Conservation (phyloP, 2,888 invertebrate genomes). For the Athripsodes cinereus region DNA sequence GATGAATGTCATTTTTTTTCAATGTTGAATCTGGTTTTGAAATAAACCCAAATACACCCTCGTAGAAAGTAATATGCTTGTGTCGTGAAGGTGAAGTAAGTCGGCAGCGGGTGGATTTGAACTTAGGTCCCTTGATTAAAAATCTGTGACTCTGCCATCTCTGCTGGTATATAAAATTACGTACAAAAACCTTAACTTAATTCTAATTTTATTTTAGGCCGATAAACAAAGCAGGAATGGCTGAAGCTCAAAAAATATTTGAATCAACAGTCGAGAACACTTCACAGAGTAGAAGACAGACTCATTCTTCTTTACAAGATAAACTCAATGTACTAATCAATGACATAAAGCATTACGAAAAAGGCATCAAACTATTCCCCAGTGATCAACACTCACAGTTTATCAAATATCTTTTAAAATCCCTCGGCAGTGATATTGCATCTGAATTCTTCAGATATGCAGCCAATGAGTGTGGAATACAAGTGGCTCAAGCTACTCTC, state of each 20-base stretch:
- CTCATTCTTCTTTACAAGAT: slow-evolving; percentile 76
- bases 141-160: no score
- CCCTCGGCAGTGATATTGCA: slow-evolving; percentile 75
- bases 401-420: slow-evolving; percentile 77
- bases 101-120: no score
- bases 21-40: no score
- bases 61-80: no score
- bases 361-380: slow-evolving; percentile 63
- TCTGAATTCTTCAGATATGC: slow-evolving; percentile 74
- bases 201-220: slow-evolving; percentile 42
- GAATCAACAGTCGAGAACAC: slow-evolving; percentile 68
- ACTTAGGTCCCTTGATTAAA: no score
- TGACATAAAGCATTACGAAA: slow-evolving; percentile 74
- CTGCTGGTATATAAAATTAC: no score
- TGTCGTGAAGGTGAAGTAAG: no score
- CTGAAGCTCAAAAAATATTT: slow-evolving; percentile 66
- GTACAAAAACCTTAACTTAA: no score
- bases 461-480: slow-evolving; percentile 65
- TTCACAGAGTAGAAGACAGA: slow-evolving; percentile 65
- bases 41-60: no score
- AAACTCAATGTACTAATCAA: slow-evolving; percentile 70
- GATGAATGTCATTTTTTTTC: no score
- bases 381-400: slow-evolving; percentile 60
- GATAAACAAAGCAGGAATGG: slow-evolving; percentile 61
- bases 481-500: slow-evolving; percentile 53